These are phyloP conservation scores for Lanistes nyassanus DNA, from an alignment of 1,140 invertebrate genomes.

Conservation along the genomic window DNA sequence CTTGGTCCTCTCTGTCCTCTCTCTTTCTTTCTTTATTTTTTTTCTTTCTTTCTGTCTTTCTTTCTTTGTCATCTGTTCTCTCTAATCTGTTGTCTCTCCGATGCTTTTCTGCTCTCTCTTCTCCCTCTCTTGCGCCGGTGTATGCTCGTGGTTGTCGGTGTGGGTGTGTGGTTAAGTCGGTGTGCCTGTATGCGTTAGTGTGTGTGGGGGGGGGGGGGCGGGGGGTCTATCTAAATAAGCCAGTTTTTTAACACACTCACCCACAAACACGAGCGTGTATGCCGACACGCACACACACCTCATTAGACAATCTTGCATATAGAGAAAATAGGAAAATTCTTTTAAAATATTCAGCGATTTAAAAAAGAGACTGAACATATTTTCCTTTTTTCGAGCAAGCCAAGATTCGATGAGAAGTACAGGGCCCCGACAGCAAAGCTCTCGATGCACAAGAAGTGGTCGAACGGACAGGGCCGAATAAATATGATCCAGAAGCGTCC, in stretches of 20 bases:
- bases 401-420: too few relatives aligned
- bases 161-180: not conserved
- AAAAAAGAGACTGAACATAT: too few relatives aligned
- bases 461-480: too few relatives aligned
- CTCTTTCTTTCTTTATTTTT: slow-evolving; percentile 1
- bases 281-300: not conserved
- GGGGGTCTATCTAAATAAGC: not conserved
- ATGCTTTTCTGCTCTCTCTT: not conserved
- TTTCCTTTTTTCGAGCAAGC: too few relatives aligned
- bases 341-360: too few relatives aligned
- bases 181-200: not conserved
- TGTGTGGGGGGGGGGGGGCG: not conserved
- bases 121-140: not conserved
- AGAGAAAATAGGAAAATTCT: too few relatives aligned
- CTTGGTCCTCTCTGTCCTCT: not conserved
- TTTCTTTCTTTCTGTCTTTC: not conserved
- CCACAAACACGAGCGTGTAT: not conserved
- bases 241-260: not conserved
- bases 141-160: not conserved
- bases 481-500: too few relatives aligned
- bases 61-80: not conserved
- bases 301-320: too few relatives aligned
- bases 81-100: not conserved
- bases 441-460: too few relatives aligned
- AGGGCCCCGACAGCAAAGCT: too few relatives aligned